phyloP scores from a whole-genome alignment of 2,113 vertebrate genomes.

The Callionymus lyra region DNA sequence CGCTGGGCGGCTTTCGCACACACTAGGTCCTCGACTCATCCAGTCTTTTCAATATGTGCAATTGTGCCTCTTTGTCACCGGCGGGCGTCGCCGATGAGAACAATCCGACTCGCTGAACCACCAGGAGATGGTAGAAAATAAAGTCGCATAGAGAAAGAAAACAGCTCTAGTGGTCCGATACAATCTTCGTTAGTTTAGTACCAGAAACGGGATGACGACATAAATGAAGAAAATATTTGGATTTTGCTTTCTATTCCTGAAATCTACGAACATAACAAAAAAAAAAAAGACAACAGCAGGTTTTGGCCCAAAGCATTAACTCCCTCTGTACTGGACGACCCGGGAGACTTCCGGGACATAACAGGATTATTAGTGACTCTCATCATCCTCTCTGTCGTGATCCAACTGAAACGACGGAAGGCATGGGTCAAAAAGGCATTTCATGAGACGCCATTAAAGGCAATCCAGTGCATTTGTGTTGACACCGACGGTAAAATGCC shows the following conservation, averaged over 20 bases:
- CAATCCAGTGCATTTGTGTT: slow-evolving; percentile 63
- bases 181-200: slow-evolving; percentile 69
- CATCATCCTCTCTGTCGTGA: slow-evolving; percentile 27
- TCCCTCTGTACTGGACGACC: slow-evolving; percentile 8
- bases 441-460: slow-evolving; percentile 63
- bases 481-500: slow-evolving; percentile 65
- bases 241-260: slow-evolving; percentile 61
- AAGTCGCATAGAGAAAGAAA: slow-evolving; percentile 28
- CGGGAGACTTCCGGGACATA: not conserved
- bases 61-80: slow-evolving; percentile 54
- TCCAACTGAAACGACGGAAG: slow-evolving; percentile 60
- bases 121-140: slow-evolving; percentile 31
- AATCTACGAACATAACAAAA: slow-evolving; percentile 26
- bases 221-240: slow-evolving; percentile 54
- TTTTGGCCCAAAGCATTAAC: slow-evolving; percentile 55
- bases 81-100: slow-evolving; percentile 46
- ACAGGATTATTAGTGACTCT: slow-evolving; percentile 18
- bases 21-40: slow-evolving; percentile 55
- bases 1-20: not conserved
- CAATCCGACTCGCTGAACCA: slow-evolving; percentile 51
- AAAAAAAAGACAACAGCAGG: slow-evolving; percentile 19
- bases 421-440: slow-evolving; percentile 69
- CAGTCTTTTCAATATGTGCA: slow-evolving; percentile 57
- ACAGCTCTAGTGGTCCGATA: slow-evolving; percentile 68
- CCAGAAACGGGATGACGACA: slow-evolving; percentile 52